Base-by-base conservation (phyloP, 1,140 invertebrate species). In the Formica exsecta region DNA sequence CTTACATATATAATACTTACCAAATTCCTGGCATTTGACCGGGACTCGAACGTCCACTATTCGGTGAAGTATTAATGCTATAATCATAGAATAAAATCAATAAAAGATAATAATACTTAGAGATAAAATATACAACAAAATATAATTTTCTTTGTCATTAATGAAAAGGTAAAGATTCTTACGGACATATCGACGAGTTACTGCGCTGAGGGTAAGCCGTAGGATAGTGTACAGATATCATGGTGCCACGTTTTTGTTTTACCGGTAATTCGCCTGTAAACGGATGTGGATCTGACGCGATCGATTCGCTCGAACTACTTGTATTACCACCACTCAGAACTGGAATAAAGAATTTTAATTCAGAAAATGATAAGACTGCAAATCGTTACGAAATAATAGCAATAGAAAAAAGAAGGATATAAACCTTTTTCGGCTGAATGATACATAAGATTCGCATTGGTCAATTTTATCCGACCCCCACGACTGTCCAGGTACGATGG, bases 221-320 rank as follows among this genome's bases (percentile, higher is more conserved):
- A 7, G 92, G 92, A 83, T 93, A 92, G 65, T 93, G 93, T 25
- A 94, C 90, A 48, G 92, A 74, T 89, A 94, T 92, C 64, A 91
- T 88, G 7, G 89, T 89, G 36, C 93, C 92, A 62, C 93, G 92
- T 86, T 94, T 94, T 73, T 93, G 92, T 68, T 94, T 94, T 3
- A 91, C 88, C 36, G 93, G 93, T 77, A 94, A 87, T 64, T 93
- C 91, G n/a, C 92, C 81, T 25, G 87, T 89, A 68, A 92, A 92
- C 11, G 91, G 86, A 87, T 94, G 93, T 16, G 93, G 92, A 79
- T 94, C 93, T 4, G 97, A 96, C 3, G 97, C 97, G 6, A 97
- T 96, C 22, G 97, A 97, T 94, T 97, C 97, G 92, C 96, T 97
- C 25, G 97, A 97, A 95, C 97, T 97, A 90, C 97, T 97, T 0